Evolutionary conservation across 2,113 vertebrate genomes (phyloP).

Genomic region (Turdus rufiventris): DNA sequence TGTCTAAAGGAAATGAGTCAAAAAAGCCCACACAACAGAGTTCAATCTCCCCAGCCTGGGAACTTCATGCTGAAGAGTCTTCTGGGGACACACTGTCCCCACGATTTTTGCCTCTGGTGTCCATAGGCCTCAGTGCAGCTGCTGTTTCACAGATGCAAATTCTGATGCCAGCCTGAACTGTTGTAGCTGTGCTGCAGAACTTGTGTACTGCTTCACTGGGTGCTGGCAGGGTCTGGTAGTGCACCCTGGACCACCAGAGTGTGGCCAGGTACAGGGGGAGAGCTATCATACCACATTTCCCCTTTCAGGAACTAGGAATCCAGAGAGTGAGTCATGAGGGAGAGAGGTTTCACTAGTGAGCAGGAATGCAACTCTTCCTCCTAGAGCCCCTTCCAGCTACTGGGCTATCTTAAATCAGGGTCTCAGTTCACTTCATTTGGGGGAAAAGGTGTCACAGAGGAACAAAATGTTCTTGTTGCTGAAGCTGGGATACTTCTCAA

Average conservation of each 20-base stretch:
- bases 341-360: background rate
- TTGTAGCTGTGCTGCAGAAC: background rate
- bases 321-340: background rate
- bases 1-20: background rate
- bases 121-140: background rate
- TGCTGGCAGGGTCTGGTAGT: background rate
- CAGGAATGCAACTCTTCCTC: background rate
- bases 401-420: background rate
- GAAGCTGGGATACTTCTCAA: background rate
- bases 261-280: background rate
- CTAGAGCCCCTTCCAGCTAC: background rate
- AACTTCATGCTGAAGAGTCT: background rate
- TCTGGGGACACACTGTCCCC: background rate
- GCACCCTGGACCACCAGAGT: background rate
- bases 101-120: background rate
- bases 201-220: background rate
- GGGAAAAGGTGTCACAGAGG: background rate
- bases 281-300: background rate
- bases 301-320: background rate
- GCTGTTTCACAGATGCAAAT: background rate
- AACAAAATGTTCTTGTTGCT: background rate
- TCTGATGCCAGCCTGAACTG: background rate
- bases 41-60: background rate
- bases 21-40: background rate
- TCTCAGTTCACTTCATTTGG: background rate